Conservation (phyloP, 2,888 invertebrate species). For the Melipona beecheii region DNA sequence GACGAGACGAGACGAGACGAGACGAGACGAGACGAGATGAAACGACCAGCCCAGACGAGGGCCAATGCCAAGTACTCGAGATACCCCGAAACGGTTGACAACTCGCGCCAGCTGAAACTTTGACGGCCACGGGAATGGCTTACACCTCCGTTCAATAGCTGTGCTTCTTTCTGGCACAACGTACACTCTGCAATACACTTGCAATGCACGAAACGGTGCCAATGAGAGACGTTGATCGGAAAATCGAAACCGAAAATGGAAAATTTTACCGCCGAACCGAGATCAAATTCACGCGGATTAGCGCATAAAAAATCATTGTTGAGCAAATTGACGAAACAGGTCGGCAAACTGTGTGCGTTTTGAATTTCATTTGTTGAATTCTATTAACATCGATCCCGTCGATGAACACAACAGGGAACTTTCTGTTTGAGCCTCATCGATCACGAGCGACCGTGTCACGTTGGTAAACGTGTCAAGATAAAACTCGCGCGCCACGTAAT, state of each 20-base stretch:
- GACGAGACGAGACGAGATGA: constrained; percentile 46
- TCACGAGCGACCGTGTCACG: neutral
- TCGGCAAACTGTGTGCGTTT: neutral
- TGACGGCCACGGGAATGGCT: neutral
- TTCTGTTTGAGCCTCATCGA: neutral
- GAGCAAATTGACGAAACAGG: no score
- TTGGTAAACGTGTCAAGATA: neutral
- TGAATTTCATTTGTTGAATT: neutral
- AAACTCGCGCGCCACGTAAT: neutral
- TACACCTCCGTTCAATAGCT: constrained; percentile 1
- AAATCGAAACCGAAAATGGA: no score
- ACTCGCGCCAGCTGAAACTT: constrained; percentile 34
- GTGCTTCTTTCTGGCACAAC: neutral
- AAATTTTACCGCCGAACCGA: no score
- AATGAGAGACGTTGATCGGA: no score
- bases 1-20: constrained; percentile 49
- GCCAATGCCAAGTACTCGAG: constrained; percentile 74
- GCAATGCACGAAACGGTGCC: neutral
- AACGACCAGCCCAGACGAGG: constrained; percentile 61
- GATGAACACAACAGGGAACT: neutral
- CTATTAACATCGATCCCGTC: neutral
- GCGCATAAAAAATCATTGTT: no score
- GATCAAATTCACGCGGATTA: no score
- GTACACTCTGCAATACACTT: neutral
- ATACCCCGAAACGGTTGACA: constrained; percentile 70